Percentiles rank a stretch among this genome's conserved stretches.
Conservation (phyloP, 92 coral and sea anemone species). For the Zoanthus sociatus region DNA sequence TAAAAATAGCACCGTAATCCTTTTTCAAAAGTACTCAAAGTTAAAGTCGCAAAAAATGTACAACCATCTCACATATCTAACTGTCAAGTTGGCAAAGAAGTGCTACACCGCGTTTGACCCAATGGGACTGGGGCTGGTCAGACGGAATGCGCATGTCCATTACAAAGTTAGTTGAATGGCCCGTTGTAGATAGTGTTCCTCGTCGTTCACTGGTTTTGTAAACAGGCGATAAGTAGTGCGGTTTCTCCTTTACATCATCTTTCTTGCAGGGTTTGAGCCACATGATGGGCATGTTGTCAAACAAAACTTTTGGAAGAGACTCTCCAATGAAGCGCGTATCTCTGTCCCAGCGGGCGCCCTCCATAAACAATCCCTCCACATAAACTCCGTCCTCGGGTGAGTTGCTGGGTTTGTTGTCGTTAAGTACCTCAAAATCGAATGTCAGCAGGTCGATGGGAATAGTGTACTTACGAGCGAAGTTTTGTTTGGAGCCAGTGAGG, state of each 20-base stretch:
- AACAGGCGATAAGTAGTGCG: slow-evolving; percentile 96
- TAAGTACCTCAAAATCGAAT: slow-evolving; percentile 92
- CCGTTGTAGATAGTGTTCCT: slow-evolving; percentile 98
- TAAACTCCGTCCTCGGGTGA: slow-evolving; percentile 99
- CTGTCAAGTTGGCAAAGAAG: slow-evolving; percentile 92
- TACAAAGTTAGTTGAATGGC: slow-evolving; percentile 99
- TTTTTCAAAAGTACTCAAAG: not conserved
- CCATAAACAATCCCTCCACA: slow-evolving; percentile 94
- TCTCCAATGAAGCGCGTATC: slow-evolving; percentile 86
- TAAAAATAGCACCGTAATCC: not conserved
- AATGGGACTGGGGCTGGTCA: slow-evolving; percentile 98
- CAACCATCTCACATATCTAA: not conserved
- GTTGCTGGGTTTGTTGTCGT: slow-evolving; percentile 87
- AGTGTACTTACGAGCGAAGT: slow-evolving; percentile 97
- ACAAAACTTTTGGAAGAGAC: slow-evolving; percentile 87
- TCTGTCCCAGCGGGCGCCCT: slow-evolving; percentile 98
- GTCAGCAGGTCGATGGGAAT: slow-evolving; percentile 95
- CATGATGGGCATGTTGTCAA: slow-evolving; percentile 91
- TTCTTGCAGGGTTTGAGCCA: slow-evolving; percentile 98
- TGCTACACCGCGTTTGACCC: slow-evolving; percentile 99
- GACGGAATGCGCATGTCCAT: slow-evolving; percentile 99
- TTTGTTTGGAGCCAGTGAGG: slow-evolving; percentile 98
- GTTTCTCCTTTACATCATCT: slow-evolving; percentile 83
- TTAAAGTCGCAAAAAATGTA: not conserved
- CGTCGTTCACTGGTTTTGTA: slow-evolving; percentile 99